A percentile compares a stretch with the other conserved stretches of the same genome.
Evolutionary conservation across 2,113 vertebrate genomes (phyloP).

Genomic region (Oryzias woworae): DNA sequence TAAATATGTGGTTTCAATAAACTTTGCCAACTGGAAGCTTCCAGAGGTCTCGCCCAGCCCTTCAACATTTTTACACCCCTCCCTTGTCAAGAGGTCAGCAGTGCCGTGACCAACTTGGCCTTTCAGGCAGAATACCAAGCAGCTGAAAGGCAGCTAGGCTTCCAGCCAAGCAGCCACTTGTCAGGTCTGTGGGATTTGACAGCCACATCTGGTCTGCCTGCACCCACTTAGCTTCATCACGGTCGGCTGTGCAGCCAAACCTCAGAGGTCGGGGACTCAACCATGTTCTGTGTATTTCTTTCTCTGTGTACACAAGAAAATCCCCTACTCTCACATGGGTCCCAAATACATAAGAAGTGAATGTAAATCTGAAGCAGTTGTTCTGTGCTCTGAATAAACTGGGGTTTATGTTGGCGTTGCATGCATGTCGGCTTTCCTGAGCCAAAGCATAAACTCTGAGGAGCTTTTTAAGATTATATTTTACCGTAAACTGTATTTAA

Average conservation of each 20-base stretch:
- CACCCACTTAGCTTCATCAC: constrained; percentile 52
- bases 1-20: constrained; percentile 47
- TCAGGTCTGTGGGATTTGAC: constrained; percentile 49
- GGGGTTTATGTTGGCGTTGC: not conserved
- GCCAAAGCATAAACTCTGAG: not conserved
- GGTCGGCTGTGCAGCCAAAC: constrained; percentile 61
- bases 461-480: constrained; percentile 15
- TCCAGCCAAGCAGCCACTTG: constrained; percentile 58
- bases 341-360: constrained; percentile 26
- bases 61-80: constrained; percentile 46
- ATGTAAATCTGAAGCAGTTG: constrained; percentile 34
- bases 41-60: constrained; percentile 15
- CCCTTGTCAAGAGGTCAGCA: constrained; percentile 33
- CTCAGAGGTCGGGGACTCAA: constrained; percentile 61
- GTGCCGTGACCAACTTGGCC: constrained; percentile 37
- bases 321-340: constrained; percentile 19
- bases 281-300: constrained; percentile 26
- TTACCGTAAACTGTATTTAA: not conserved
- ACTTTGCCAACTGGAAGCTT: constrained; percentile 24
- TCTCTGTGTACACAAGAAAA: constrained; percentile 1
- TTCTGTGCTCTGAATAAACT: constrained; percentile 25
- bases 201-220: constrained; percentile 64
- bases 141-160: constrained; percentile 46
- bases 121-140: constrained; percentile 38
- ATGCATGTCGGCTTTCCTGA: not conserved